Evolutionary conservation across 2,113 vertebrate genomes (phyloP).

Genomic region (Dipodomys merriami): DNA sequence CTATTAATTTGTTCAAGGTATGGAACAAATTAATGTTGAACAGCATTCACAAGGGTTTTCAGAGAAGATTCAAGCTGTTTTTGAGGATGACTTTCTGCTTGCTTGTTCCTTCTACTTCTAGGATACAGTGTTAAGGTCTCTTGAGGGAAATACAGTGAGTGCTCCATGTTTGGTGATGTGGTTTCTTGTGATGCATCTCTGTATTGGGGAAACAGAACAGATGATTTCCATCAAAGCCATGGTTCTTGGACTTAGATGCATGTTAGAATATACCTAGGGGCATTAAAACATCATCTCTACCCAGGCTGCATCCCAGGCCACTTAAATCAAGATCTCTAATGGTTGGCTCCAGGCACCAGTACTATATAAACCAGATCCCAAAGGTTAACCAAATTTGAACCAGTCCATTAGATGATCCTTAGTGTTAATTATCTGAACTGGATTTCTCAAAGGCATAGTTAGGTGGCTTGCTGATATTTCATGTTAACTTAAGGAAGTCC

Average conservation of each 20-base stretch:
- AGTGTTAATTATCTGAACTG: not conserved
- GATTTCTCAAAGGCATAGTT: constrained; percentile 9
- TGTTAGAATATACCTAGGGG: not conserved
- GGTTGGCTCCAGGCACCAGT: not conserved
- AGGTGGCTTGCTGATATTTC: constrained; percentile 17
- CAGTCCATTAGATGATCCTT: constrained; percentile 1
- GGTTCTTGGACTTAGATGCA: constrained; percentile 5
- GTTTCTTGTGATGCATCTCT: not conserved
- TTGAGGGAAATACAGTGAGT: not conserved
- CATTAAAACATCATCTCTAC: not conserved
- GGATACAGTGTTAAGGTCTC: not conserved
- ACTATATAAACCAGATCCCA: constrained; percentile 28
- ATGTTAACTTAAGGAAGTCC: constrained; percentile 10
- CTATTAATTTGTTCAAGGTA: no score
- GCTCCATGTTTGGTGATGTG: not conserved
- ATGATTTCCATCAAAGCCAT: not conserved
- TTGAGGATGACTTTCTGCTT: not conserved
- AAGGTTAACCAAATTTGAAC: not conserved
- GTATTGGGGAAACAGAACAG: not conserved
- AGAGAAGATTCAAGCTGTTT: not conserved
- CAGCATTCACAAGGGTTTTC: not conserved
- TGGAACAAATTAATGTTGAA: constrained; percentile 38
- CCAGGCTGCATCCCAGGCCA: not conserved
- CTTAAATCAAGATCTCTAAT: constrained; percentile 20
- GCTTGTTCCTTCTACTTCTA: not conserved